Evolutionary conservation across 2,797 vertebrate species (phyloP), one percentile per base, ranked within the genome.

Genomic region (Lates japonicus): DNA sequence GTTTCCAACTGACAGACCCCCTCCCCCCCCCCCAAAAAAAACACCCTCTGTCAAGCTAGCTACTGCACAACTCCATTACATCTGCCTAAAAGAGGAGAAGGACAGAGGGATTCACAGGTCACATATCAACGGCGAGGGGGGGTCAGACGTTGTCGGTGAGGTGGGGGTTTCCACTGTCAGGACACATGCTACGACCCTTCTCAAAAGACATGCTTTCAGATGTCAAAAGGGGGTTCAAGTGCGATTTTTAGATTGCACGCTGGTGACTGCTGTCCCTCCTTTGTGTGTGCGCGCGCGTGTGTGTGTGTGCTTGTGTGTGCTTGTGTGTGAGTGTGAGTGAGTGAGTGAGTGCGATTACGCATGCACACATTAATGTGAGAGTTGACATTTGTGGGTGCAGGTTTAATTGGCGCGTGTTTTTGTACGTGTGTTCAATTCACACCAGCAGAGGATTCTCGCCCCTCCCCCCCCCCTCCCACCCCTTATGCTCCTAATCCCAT

Each of bases 51-150:
- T 88, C n/a, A 25, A 83, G 88, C 90, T 93, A 85, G 81, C 83
- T 85, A 86, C 79, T 55, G 83, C 92, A 92, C 91, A 90, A 88
- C 96, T 96, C 93, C 95, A 95, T 96, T 81, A 85, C 87, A 93
- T 90, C 89, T 87, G 84, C 88, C 86, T 82, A 71, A 29, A 29
- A 74, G 80, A 87, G 81, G 81, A 87, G 85, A 81, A 66, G 76
- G 81, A 89, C 83, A 48, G 83, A 83, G 82, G 60, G 73, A 79
- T 72, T 78, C 83, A 80, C 74, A 80, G 86, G 83, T 88, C 86
- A 87, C 90, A 90, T 92, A 90, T 92, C 91, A 89, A 44, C 62
- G 33, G 67, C 48, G 79, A 77, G 78, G 65, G 66, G 79, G 66
- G 80, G 80, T 86, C 89, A 78, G 70, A 74, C 2, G n/a, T 74